Evolutionary conservation across 2,113 vertebrate species (phyloP).

Genomic region (Platysternon megacephalum): DNA sequence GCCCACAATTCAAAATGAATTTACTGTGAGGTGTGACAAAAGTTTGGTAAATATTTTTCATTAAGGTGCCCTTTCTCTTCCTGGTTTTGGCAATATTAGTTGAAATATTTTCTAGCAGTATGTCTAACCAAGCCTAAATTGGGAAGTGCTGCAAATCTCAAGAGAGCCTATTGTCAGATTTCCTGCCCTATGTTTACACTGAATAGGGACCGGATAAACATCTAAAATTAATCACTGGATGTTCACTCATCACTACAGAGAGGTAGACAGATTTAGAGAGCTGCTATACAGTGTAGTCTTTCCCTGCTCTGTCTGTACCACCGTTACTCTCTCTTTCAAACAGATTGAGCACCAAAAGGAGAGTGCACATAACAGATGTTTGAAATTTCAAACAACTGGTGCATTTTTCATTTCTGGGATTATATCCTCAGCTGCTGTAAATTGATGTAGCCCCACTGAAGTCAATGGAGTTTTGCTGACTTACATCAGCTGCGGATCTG

Average conservation of each 20-base stretch:
- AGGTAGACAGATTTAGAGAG: not conserved
- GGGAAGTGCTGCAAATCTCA: not conserved
- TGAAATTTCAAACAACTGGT: not conserved
- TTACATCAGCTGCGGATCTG: not conserved
- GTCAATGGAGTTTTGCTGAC: not conserved
- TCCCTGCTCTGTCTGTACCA: not conserved
- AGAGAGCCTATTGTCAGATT: not conserved
- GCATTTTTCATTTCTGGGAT: not conserved
- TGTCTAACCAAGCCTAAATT: not conserved
- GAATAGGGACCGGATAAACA: not conserved
- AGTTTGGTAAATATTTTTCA: not conserved
- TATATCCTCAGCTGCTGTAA: not conserved
- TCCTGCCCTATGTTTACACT: not conserved
- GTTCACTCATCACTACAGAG: slow-evolving; percentile 3
- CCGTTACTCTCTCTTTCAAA: not conserved
- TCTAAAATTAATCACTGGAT: slow-evolving; percentile 22
- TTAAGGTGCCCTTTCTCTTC: not conserved
- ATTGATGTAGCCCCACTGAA: not conserved
- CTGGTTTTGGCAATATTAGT: not conserved
- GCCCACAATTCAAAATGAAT: not conserved
- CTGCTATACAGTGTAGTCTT: not conserved
- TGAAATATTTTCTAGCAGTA: not conserved
- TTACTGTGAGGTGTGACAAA: not conserved
- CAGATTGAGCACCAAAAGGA: not conserved
- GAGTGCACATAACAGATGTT: not conserved